These are phyloP conservation scores for Stictocephala bisonia DNA, from an alignment of 2,888 invertebrate species.

Conservation along the genomic window DNA sequence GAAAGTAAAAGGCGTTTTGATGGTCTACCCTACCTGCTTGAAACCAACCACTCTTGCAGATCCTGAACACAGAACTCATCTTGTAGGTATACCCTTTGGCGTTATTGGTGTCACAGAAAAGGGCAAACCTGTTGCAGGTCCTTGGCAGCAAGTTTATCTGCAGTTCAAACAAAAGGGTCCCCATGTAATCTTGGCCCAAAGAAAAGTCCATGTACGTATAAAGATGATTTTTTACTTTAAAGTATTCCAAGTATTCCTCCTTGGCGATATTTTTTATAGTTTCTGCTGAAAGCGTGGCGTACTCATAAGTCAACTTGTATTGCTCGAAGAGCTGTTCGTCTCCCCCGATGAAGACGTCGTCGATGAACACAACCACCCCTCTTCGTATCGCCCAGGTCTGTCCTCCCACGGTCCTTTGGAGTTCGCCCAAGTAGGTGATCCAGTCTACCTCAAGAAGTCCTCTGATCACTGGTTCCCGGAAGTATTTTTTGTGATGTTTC, in stretches of 20 bases:
- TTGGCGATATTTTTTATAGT: background rate
- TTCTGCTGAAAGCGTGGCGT: background rate
- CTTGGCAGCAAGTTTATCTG: slow-evolving; percentile 68
- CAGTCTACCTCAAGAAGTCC: slow-evolving; percentile 18
- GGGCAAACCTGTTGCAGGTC: slow-evolving; percentile 71
- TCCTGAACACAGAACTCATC: slow-evolving; percentile 72
- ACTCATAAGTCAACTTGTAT: background rate
- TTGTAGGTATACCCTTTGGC: slow-evolving; percentile 65
- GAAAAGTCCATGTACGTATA: slow-evolving; percentile 5
- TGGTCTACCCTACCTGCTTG: slow-evolving; percentile 66
- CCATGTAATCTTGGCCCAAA: background rate
- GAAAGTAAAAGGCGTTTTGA: too few species aligned
- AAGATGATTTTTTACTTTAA: background rate
- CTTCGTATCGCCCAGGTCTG: background rate
- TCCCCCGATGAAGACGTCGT: slow-evolving; percentile 3
- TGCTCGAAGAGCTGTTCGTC: background rate
- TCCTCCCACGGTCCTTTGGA: background rate
- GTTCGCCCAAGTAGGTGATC: background rate
- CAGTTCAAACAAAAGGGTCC: slow-evolving; percentile 6
- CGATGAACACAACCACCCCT: slow-evolving; percentile 3
- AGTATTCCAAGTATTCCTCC: background rate
- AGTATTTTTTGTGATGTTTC: background rate
- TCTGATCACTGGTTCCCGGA: background rate
- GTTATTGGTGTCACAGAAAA: slow-evolving; percentile 64
- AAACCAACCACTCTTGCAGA: slow-evolving; percentile 77